Evolutionary conservation across 2,888 invertebrate genomes (phyloP), one percentile per base, ranked within the genome.

Genomic region (Eupithecia inturbata): DNA sequence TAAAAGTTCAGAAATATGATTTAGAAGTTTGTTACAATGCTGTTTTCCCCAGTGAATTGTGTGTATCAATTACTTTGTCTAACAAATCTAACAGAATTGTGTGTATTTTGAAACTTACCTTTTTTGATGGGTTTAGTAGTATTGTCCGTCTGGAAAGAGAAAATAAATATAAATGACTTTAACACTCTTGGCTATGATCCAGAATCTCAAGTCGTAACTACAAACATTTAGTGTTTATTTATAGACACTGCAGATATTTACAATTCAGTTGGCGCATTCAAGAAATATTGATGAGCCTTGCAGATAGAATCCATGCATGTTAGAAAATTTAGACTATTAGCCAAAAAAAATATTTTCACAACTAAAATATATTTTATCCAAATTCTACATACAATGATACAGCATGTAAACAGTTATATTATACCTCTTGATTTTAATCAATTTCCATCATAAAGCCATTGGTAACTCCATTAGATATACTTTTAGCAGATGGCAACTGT

Each of bases 61-160:
- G 45, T 53, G n/a, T n/a, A n/a, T 53, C 16, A 45, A 28, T 22
- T 63, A 26, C 26, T 57, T 33, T 60, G 28, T 39, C 33, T 45
- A 36, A 68, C 49, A 39, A 71, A 68, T 71, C 31, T 41, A 26
- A 60, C 26, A 41, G 22, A 28, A 14, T 62, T 19, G 1, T 62
- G 31, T 70, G 3, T 62, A 67, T 71, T 19, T 28, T 49, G 19
- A 68, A 70, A 87, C 95, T 95, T 95, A 95, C 95, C 95, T 88
- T 95, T 95, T 80, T 92, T 92, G 74, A 82, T 87, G 74, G 78
- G 81, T 87, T 96, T 95, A 75, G 95, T 88, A 84, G 95, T 95
- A 83, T 92, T 95, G 84, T 96, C 96, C 84, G 94, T 92, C 95
- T 95, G 94, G 81, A 95, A 94, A 79, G 87, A 79, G 80, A 78